These are phyloP conservation scores for Neomorphus geoffroyi DNA, from an alignment of 2,797 vertebrate species.

Conservation along the genomic window DNA sequence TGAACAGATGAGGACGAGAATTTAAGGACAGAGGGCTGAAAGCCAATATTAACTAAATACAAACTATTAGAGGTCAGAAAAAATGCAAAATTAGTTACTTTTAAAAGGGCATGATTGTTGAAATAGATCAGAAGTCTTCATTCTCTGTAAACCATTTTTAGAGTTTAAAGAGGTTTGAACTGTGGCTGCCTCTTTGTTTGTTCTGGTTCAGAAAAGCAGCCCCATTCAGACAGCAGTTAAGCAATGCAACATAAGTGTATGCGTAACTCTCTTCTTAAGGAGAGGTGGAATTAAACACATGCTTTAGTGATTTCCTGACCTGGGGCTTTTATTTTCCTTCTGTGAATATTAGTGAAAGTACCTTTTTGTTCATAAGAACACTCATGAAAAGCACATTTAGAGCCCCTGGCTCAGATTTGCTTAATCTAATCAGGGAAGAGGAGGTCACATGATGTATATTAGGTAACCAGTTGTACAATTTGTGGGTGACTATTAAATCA, in stretches of 20 bases:
- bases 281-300: constrained; percentile 56
- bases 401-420: constrained; percentile 39
- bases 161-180: neutral
- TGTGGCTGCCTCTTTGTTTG: neutral
- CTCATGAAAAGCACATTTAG: constrained; percentile 55
- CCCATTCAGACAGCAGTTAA: constrained; percentile 8
- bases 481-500: constrained; percentile 17
- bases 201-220: constrained; percentile 38
- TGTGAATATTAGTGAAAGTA: constrained; percentile 65
- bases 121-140: constrained; percentile 19
- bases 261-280: constrained; percentile 15
- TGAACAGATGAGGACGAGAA: neutral
- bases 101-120: neutral
- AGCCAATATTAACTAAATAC: neutral
- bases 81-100: neutral
- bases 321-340: constrained; percentile 64
- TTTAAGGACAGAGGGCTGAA: neutral
- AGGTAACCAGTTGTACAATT: constrained; percentile 13
- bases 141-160: neutral
- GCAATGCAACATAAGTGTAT: constrained; percentile 10
- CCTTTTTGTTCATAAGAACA: constrained; percentile 57
- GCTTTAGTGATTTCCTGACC: constrained; percentile 67
- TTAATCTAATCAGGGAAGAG: constrained; percentile 60
- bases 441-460: constrained; percentile 14
- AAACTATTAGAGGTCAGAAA: neutral